phyloP scores from a whole-genome alignment of 1,140 invertebrate genomes.

The Halesus radiatus region DNA sequence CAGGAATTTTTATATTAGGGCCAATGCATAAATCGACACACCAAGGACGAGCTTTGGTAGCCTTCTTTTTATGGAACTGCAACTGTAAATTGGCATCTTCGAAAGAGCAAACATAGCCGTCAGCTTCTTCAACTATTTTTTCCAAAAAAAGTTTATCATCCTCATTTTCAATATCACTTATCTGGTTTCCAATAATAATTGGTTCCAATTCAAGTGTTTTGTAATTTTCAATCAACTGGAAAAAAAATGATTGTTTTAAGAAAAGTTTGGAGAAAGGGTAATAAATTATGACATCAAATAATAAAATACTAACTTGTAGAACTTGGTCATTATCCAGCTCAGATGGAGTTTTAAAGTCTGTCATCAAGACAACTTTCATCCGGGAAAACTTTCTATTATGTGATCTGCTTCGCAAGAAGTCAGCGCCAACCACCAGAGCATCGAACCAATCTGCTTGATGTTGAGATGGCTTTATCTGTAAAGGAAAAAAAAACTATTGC shows the following conservation, averaged over 20 bases:
- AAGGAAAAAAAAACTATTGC: not conserved
- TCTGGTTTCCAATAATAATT: conserved; percentile 64
- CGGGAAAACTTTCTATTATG: conserved; percentile 59
- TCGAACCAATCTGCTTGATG: conserved; percentile 66
- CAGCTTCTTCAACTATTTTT: conserved; percentile 62
- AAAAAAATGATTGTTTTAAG: conserved; percentile 30
- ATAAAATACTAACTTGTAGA: conserved; percentile 42
- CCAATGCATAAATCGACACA: conserved; percentile 67
- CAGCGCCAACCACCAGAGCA: conserved; percentile 63
- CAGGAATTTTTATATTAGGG: conserved; percentile 66
- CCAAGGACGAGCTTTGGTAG: conserved; percentile 61
- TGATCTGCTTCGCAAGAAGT: conserved; percentile 62
- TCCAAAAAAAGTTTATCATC: conserved; percentile 56
- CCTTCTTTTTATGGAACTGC: conserved; percentile 64
- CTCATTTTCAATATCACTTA: conserved; percentile 52
- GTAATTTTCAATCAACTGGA: conserved; percentile 62
- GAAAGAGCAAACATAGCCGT: conserved; percentile 63
- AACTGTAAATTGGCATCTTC: conserved; percentile 64
- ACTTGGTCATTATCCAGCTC: conserved; percentile 56
- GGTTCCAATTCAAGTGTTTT: conserved; percentile 64
- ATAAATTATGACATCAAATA: not conserved
- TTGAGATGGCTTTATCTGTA: conserved; percentile 62
- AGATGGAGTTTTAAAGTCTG: conserved; percentile 63
- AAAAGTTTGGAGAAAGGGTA: too few species aligned
- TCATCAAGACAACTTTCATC: conserved; percentile 66